Conservation (phyloP, 2,113 vertebrate species). For the Zootoca vivipara region DNA sequence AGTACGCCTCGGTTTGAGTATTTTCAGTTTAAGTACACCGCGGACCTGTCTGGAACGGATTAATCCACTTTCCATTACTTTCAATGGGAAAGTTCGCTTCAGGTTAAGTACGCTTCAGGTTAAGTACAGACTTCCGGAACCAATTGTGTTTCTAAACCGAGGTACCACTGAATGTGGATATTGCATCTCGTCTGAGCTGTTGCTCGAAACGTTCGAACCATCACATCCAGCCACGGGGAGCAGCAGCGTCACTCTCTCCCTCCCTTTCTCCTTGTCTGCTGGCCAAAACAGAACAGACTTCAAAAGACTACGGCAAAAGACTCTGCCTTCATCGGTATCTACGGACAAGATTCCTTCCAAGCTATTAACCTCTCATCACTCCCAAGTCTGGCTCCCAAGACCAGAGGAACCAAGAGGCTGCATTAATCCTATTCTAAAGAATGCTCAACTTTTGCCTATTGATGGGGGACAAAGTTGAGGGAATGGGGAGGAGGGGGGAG, state of each 20-base stretch:
- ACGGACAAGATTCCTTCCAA: slow-evolving; percentile 80
- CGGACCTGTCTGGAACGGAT: too few species aligned
- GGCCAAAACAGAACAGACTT: slow-evolving; percentile 79
- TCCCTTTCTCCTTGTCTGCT: slow-evolving; percentile 66
- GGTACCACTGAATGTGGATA: too few species aligned
- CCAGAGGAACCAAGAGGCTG: slow-evolving; percentile 74
- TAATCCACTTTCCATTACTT: too few species aligned
- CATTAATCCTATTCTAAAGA: slow-evolving; percentile 82
- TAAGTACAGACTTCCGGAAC: too few species aligned
- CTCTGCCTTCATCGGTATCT: slow-evolving; percentile 76
- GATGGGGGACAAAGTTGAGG: slow-evolving; percentile 70
- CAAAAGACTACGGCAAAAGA: slow-evolving; percentile 78
- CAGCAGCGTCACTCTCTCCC: not conserved
- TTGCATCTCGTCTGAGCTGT: not conserved
- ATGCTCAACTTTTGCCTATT: slow-evolving; percentile 77
- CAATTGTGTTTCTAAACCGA: too few species aligned
- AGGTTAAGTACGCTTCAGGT: too few species aligned
- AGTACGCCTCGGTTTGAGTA: too few species aligned
- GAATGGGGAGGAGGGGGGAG: slow-evolving; percentile 47
- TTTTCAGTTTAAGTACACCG: too few species aligned
- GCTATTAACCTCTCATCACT: slow-evolving; percentile 85
- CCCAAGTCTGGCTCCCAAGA: slow-evolving; percentile 68
- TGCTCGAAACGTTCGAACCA: too few species aligned
- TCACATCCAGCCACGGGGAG: too few species aligned
- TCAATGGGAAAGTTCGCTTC: too few species aligned